phyloP scores from a whole-genome alignment of 2,113 vertebrate species.

The Podarcis raffonei region DNA sequence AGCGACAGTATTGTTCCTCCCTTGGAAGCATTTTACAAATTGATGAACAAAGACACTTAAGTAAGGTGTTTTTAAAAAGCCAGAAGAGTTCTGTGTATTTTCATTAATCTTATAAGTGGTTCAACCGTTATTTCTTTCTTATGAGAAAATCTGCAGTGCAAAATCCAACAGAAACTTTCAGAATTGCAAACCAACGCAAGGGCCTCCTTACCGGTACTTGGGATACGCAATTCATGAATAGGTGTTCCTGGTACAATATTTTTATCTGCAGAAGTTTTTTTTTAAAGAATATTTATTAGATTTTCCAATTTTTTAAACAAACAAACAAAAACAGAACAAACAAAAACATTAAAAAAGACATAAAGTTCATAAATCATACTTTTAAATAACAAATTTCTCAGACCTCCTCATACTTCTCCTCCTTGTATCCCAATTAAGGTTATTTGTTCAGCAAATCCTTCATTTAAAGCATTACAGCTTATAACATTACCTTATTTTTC shows the following conservation, averaged over 20 bases:
- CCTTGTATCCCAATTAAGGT: too few relatives aligned
- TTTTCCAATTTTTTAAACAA: too few relatives aligned
- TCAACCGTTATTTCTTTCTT: neutral
- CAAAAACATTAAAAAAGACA: too few relatives aligned
- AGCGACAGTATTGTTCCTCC: neutral
- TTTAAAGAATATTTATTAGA: too few relatives aligned
- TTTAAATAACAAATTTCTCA: too few relatives aligned
- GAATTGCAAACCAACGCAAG: neutral
- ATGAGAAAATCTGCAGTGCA: too few relatives aligned
- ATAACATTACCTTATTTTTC: too few relatives aligned
- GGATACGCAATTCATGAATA: neutral
- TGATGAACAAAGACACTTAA: neutral
- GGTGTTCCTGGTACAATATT: neutral
- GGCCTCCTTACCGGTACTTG: neutral
- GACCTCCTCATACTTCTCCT: too few relatives aligned
- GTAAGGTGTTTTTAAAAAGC: neutral
- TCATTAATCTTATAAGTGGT: slow-evolving; percentile 1
- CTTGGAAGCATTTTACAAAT: neutral
- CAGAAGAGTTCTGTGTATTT: neutral
- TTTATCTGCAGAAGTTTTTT: neutral
- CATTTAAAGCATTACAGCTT: too few relatives aligned
- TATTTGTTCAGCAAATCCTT: too few relatives aligned
- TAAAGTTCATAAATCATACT: too few relatives aligned
- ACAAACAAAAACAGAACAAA: too few relatives aligned
- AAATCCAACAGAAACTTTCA: neutral